Percentiles rank a stretch among this genome's conserved stretches.
Evolutionary conservation across 2,888 invertebrate genomes (phyloP).

Genomic region (Stegophylla sp.): DNA sequence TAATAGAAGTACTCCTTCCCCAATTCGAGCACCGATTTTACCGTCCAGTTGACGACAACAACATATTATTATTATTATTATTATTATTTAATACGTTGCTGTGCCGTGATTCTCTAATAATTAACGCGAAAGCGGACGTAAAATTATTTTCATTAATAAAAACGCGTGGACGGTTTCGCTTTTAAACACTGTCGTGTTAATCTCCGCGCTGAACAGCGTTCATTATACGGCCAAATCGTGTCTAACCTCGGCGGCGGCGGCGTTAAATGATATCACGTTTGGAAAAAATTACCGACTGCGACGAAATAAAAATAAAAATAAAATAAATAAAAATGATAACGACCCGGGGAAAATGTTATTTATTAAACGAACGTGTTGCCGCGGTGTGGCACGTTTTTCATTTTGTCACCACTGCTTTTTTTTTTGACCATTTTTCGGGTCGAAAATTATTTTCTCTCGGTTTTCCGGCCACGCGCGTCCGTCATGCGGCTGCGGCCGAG

Average conservation of each 20-base stretch:
- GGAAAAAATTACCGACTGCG: slow-evolving; percentile 33
- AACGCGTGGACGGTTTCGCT: slow-evolving; percentile 15
- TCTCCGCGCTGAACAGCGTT: slow-evolving; percentile 9
- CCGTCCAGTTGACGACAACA: too few species aligned
- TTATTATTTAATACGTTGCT: too few species aligned
- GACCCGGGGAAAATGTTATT: slow-evolving; percentile 55
- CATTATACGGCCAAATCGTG: slow-evolving; percentile 37
- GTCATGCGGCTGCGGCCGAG: neutral
- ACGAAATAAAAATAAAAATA: neutral
- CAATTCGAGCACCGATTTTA: too few species aligned
- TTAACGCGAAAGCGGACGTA: neutral
- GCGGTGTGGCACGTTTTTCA: slow-evolving; percentile 56
- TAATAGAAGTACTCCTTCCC: too few species aligned
- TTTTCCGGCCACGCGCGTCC: neutral
- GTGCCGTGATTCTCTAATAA: too few species aligned
- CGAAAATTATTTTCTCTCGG: slow-evolving; percentile 36
- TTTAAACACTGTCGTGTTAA: slow-evolving; percentile 44
- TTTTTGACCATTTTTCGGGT: slow-evolving; percentile 16
- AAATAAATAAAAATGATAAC: slow-evolving; percentile 41
- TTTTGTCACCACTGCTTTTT: slow-evolving; percentile 51
- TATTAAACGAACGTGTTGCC: slow-evolving; percentile 52
- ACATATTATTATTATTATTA: too few species aligned
- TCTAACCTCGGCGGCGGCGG: too few species aligned
- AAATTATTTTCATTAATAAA: slow-evolving; percentile 12
- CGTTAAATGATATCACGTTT: slow-evolving; percentile 28